phyloP scores from a whole-genome alignment of 1,140 invertebrate genomes.

The Lasioglossum baleicum region DNA sequence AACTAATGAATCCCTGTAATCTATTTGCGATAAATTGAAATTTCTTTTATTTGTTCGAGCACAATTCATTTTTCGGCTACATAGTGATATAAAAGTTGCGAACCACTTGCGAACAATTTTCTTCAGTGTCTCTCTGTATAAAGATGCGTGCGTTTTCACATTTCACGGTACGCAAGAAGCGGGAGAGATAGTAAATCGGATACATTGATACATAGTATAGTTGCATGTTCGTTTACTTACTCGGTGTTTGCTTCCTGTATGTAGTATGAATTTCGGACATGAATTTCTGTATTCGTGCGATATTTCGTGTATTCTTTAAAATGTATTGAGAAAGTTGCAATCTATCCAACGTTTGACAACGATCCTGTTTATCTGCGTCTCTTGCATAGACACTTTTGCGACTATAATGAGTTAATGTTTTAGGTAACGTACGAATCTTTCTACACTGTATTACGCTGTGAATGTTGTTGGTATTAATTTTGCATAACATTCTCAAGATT shows the following conservation, averaged over 20 bases:
- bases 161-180: conserved; percentile 24
- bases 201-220: not conserved
- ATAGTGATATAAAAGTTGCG: conserved; percentile 2
- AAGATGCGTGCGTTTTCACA: conserved; percentile 3
- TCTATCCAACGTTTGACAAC: conserved; percentile 7
- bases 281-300: conserved; percentile 3
- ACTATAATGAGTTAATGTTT: conserved; percentile 41
- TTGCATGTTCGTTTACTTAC: conserved; percentile 8
- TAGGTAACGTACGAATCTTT: conserved; percentile 37
- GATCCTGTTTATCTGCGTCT: not conserved
- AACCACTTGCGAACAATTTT: not conserved
- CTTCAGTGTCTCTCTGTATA: no score
- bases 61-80: no score
- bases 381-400: not conserved
- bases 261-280: conserved; percentile 26
- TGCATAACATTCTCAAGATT: not conserved
- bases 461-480: not conserved
- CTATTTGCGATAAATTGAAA: no score
- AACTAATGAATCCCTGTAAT: no score
- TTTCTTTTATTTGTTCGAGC: no score
- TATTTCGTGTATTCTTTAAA: conserved; percentile 22
- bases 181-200: conserved; percentile 31
- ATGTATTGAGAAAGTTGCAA: conserved; percentile 3
- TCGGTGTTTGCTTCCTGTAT: conserved; percentile 32
- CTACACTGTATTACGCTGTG: not conserved